Conservation (phyloP, 2,888 invertebrate genomes). For the Microctonus brassicae region DNA sequence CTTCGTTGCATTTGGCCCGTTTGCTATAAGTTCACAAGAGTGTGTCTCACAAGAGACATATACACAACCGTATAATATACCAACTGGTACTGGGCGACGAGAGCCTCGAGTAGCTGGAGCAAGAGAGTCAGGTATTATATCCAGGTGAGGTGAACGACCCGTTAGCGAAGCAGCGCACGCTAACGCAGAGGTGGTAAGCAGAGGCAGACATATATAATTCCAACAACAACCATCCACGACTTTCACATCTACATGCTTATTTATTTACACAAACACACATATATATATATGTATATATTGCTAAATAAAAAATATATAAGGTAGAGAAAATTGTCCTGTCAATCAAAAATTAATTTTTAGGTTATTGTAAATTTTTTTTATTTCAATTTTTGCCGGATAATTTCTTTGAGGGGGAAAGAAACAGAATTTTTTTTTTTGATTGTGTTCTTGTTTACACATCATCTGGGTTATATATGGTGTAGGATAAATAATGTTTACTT, state of each 20-base stretch:
- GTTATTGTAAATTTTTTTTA: background rate
- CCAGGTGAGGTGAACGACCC: constrained; percentile 50
- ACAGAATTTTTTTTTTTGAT: no score
- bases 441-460: no score
- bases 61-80: constrained; percentile 21
- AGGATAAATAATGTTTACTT: no score
- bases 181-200: constrained; percentile 21
- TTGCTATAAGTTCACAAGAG: constrained; percentile 33
- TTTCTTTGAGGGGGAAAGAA: no score
- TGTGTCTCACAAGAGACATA: constrained; percentile 15
- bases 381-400: no score
- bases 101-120: constrained; percentile 30
- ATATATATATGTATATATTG: constrained; percentile 7
- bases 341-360: background rate
- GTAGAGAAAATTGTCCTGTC: constrained; percentile 2
- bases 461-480: no score
- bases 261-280: constrained; percentile 21
- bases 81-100: constrained; percentile 37
- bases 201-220: constrained; percentile 16
- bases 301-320: constrained; percentile 11
- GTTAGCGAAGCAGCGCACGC: constrained; percentile 35
- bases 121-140: constrained; percentile 45
- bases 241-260: constrained; percentile 26
- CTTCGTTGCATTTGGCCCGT: constrained; percentile 42
- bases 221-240: constrained; percentile 18